Evolutionary conservation across 2,797 vertebrate species (phyloP).

Genomic region (Ctenochaetus hawaiiensis): DNA sequence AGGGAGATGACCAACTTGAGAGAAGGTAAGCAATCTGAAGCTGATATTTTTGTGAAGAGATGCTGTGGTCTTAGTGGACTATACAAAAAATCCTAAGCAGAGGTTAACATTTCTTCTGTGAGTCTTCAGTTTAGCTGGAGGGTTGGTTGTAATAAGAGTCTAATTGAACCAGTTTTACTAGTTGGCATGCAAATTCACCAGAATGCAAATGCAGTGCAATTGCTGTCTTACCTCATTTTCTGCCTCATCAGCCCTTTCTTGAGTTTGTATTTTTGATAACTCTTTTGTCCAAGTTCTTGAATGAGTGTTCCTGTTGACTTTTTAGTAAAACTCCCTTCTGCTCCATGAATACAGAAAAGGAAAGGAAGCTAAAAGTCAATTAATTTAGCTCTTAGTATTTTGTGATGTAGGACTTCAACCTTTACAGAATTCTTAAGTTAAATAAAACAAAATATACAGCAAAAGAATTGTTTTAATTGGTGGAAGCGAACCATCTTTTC

Average conservation of each 20-base stretch:
- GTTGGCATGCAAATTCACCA: constrained; percentile 1
- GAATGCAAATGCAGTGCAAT: not conserved
- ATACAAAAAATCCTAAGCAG: not conserved
- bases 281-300: not conserved
- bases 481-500: constrained; percentile 1
- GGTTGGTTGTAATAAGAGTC: not conserved
- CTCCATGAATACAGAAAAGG: not conserved
- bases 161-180: not conserved
- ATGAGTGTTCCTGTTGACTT: not conserved
- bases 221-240: not conserved
- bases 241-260: not conserved
- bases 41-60: not conserved
- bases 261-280: too few relatives aligned
- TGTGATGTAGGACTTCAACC: not conserved
- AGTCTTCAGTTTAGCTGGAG: not conserved
- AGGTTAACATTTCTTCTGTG: not conserved
- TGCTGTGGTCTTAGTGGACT: not conserved
- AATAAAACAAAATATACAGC: not conserved
- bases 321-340: not conserved
- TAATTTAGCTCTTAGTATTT: not conserved
- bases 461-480: constrained; percentile 7
- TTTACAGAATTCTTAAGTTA: not conserved
- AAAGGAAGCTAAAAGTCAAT: not conserved
- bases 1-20: constrained; percentile 43
- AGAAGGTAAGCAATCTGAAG: constrained; percentile 77